These are phyloP conservation scores for Acronicta aceris DNA, from an alignment of 2,888 invertebrate genomes.

Conservation along the genomic window DNA sequence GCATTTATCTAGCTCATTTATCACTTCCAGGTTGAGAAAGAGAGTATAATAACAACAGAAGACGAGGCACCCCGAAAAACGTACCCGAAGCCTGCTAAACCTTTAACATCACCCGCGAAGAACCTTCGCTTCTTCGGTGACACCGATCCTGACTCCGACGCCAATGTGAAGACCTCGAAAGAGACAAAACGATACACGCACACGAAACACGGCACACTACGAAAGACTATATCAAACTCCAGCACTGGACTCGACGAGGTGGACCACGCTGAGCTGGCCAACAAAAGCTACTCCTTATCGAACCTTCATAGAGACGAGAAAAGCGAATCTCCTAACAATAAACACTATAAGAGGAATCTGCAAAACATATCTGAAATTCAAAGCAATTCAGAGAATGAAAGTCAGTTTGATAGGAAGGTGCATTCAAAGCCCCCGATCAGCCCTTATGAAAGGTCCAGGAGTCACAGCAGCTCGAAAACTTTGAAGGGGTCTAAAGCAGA, in stretches of 20 bases:
- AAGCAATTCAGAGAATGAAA: slow-evolving; percentile 82
- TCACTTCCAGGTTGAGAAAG: slow-evolving; percentile 79
- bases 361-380: slow-evolving; percentile 89
- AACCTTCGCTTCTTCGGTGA: slow-evolving; percentile 95
- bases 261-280: slow-evolving; percentile 76
- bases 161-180: slow-evolving; percentile 78
- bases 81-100: slow-evolving; percentile 74
- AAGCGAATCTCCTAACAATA: slow-evolving; percentile 73
- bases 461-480: slow-evolving; percentile 85
- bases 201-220: slow-evolving; percentile 72
- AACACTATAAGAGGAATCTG: slow-evolving; percentile 84
- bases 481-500: slow-evolving; percentile 73
- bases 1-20: background rate
- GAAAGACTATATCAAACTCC: slow-evolving; percentile 83
- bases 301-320: slow-evolving; percentile 79
- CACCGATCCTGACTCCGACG: slow-evolving; percentile 93
- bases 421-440: slow-evolving; percentile 80
- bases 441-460: slow-evolving; percentile 82
- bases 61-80: slow-evolving; percentile 84
- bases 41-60: slow-evolving; percentile 88
- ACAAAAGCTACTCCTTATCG: slow-evolving; percentile 82
- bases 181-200: slow-evolving; percentile 75
- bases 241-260: slow-evolving; percentile 83
- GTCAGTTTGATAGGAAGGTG: slow-evolving; percentile 72
- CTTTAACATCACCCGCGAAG: slow-evolving; percentile 88